A percentile compares a stretch with the other conserved stretches of the same genome.
Conservation (phyloP, 2,797 vertebrate species). For the Alauda arvensis region DNA sequence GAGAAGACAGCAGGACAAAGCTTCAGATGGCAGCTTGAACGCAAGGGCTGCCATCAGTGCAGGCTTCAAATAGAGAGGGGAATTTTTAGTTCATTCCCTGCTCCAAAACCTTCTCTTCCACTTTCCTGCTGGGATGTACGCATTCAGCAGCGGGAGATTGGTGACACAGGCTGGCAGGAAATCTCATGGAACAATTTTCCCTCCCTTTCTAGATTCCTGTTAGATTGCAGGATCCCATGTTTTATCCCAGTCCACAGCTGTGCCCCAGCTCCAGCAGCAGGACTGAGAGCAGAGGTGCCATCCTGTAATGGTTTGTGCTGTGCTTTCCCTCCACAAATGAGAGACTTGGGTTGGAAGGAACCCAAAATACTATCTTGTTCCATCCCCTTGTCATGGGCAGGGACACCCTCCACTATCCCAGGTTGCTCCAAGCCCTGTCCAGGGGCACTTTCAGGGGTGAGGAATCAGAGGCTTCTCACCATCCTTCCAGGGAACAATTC, state of each 20-base stretch:
- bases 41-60: not conserved
- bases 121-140: not conserved
- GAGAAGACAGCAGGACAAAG: not conserved
- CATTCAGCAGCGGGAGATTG: not conserved
- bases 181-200: not conserved
- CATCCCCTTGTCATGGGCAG: not conserved
- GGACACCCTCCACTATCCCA: not conserved
- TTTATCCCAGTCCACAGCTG: not conserved
- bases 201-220: not conserved
- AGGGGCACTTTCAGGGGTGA: not conserved
- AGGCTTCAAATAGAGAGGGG: not conserved
- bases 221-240: not conserved
- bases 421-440: not conserved
- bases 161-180: not conserved
- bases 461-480: rapidly evolving
- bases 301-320: not conserved
- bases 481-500: rapidly evolving
- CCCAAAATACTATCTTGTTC: not conserved
- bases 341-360: not conserved
- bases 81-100: not conserved
- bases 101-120: not conserved
- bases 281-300: not conserved
- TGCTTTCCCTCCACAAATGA: not conserved
- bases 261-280: not conserved
- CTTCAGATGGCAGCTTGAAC: not conserved